Conservation (phyloP, 2,888 invertebrate genomes). For the Hypomecis punctinalis region DNA sequence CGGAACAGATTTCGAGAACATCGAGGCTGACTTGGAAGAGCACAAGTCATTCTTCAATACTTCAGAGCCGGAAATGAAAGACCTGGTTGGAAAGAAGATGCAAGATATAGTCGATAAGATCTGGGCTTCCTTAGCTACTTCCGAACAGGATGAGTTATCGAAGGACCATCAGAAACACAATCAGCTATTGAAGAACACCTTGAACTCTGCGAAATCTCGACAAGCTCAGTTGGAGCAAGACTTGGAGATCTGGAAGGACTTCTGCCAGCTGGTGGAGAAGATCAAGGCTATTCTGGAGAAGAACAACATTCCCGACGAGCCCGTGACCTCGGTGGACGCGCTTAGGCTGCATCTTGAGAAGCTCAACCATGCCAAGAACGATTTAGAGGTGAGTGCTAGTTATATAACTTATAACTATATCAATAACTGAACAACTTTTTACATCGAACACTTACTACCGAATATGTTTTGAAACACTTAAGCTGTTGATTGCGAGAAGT, state of each 20-base stretch:
- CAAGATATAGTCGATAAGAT: constrained; percentile 94
- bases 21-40: constrained; percentile 92
- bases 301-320: constrained; percentile 91
- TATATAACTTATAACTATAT: background rate
- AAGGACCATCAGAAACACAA: constrained; percentile 92
- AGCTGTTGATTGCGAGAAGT: no score
- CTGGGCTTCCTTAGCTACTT: constrained; percentile 92
- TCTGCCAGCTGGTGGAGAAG: constrained; percentile 90
- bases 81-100: constrained; percentile 92
- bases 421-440: background rate
- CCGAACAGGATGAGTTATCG: constrained; percentile 93
- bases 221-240: constrained; percentile 92
- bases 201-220: constrained; percentile 93
- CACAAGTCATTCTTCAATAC: constrained; percentile 93
- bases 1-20: constrained; percentile 95
- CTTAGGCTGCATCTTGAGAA: constrained; percentile 94
- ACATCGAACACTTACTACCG: background rate
- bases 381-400: constrained; percentile 87
- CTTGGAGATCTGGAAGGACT: constrained; percentile 94
- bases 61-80: constrained; percentile 90
- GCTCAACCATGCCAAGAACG: constrained; percentile 90
- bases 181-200: constrained; percentile 91
- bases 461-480: no score
- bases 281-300: constrained; percentile 90
- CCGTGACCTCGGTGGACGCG: constrained; percentile 91